Evolutionary conservation across 2,888 invertebrate genomes (phyloP).

Genomic region (Xylocampa areola): DNA sequence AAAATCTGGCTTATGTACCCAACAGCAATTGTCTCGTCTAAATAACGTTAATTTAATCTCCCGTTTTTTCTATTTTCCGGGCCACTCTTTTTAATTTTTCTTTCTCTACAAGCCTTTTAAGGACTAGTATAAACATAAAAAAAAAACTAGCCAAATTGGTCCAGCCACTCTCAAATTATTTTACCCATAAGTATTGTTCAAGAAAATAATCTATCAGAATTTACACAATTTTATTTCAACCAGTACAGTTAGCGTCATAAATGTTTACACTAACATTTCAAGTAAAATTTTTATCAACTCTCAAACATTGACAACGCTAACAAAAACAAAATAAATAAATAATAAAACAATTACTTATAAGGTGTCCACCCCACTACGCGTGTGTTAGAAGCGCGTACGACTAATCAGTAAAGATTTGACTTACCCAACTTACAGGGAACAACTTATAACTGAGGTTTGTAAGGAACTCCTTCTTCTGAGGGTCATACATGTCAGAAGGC

Average conservation of each 20-base stretch:
- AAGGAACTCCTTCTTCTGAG: conserved; percentile 94
- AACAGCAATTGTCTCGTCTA: too few relatives aligned
- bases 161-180: too few relatives aligned
- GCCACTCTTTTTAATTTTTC: too few relatives aligned
- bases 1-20: too few relatives aligned
- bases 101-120: too few relatives aligned
- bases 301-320: conserved; percentile 35
- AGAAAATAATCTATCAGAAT: not conserved
- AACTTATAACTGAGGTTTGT: conserved; percentile 94
- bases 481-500: conserved; percentile 96
- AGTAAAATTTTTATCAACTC: not conserved
- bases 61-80: too few relatives aligned
- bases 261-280: conserved; percentile 10
- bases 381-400: conserved; percentile 75
- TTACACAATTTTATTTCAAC: conserved; percentile 47
- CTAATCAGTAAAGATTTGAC: conserved; percentile 73
- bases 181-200: too few relatives aligned
- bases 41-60: too few relatives aligned
- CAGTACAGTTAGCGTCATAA: conserved; percentile 35
- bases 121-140: too few relatives aligned
- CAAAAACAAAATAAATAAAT: conserved; percentile 40
- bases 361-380: conserved; percentile 71
- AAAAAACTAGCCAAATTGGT: too few relatives aligned
- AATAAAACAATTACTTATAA: conserved; percentile 61
- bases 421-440: conserved; percentile 95